A percentile compares a stretch with the other conserved stretches of the same genome.
Conservation (phyloP, 1,140 invertebrate genomes). For the Lepidotrigona ventralis region DNA sequence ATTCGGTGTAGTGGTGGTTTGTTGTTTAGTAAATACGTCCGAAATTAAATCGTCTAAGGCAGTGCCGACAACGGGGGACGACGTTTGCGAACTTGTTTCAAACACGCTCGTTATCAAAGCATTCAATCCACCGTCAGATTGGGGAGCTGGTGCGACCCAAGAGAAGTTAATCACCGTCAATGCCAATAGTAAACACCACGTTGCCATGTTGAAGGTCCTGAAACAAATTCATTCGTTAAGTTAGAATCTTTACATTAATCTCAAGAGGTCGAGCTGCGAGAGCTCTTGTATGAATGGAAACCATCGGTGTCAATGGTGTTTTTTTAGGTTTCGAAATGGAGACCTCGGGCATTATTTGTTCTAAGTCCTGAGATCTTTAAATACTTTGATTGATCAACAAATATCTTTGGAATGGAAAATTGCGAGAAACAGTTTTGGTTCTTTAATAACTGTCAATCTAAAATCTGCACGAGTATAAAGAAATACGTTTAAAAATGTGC, state of each 20-base stretch:
- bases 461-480: too few species aligned
- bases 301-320: not conserved
- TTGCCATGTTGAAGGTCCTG: not conserved
- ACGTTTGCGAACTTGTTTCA: not conserved
- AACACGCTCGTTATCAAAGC: conserved; percentile 3
- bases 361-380: not conserved
- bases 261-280: not conserved
- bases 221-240: not conserved
- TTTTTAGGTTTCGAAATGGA: not conserved
- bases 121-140: not conserved
- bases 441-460: too few species aligned
- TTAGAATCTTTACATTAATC: not conserved
- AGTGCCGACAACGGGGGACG: rapidly evolving
- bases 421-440: too few species aligned
- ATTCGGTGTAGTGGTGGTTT: not conserved
- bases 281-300: not conserved
- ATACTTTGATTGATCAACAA: not conserved
- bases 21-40: conserved; percentile 50
- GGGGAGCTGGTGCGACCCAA: not conserved
- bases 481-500: too few species aligned
- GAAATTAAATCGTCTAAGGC: conserved; percentile 57
- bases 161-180: conserved; percentile 24
- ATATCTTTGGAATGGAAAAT: not conserved
- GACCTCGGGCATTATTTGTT: not conserved
- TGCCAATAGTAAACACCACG: conserved; percentile 26